Conservation (phyloP, 2,113 vertebrate species). For the Chloebia gouldiae region DNA sequence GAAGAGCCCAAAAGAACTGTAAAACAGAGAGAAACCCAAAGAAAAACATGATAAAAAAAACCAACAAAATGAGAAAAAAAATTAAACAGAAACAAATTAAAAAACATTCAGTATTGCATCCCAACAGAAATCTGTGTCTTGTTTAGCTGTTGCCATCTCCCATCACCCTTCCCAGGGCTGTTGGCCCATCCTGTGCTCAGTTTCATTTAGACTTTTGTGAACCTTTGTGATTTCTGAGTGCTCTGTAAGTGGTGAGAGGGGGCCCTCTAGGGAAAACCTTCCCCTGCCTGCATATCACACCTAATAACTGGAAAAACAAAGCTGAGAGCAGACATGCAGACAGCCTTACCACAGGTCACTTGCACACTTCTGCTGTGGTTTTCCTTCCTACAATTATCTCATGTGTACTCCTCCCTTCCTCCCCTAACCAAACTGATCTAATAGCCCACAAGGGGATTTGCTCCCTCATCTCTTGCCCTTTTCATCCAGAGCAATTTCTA, state of each 20-base stretch:
- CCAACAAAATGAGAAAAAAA: constrained; percentile 61
- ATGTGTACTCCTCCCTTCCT: background rate
- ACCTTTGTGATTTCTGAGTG: background rate
- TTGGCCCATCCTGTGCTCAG: background rate
- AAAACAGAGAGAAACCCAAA: constrained; percentile 85
- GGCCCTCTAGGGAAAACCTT: constrained; percentile 15
- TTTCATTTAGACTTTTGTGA: background rate
- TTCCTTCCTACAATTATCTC: background rate
- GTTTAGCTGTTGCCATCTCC: background rate
- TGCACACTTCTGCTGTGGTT: fast-evolving
- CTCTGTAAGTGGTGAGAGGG: background rate
- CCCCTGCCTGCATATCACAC: background rate
- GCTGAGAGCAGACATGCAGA: background rate
- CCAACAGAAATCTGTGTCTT: background rate
- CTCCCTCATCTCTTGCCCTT: background rate
- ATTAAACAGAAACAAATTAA: constrained; percentile 57
- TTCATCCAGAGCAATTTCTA: background rate
- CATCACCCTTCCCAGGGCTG: background rate
- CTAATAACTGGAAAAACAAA: background rate
- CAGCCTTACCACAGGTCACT: background rate
- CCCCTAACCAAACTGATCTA: background rate
- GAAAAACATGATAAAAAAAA: constrained; percentile 70
- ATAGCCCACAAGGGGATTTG: background rate
- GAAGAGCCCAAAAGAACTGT: constrained; percentile 86
- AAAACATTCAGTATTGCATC: constrained; percentile 15